A percentile compares a stretch with the other conserved stretches of the same genome.
Evolutionary conservation across 2,888 invertebrate genomes (phyloP).

Genomic region (Scaptomyza polygonia): DNA sequence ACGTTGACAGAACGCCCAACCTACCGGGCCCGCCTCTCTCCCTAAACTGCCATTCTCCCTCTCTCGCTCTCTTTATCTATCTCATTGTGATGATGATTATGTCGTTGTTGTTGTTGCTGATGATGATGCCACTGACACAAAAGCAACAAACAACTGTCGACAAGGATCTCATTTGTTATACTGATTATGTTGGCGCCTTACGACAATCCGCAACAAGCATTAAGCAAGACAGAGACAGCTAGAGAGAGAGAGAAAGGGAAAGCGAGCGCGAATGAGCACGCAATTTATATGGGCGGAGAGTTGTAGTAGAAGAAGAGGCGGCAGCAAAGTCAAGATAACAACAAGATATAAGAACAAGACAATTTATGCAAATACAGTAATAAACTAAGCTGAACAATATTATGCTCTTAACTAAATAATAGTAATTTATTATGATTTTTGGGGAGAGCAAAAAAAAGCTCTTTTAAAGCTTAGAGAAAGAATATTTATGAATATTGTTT

Average conservation of each 20-base stretch:
- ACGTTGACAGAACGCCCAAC: conserved; percentile 47
- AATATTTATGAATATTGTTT: no score
- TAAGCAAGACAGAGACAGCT: conserved; percentile 28
- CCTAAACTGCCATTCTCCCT: neutral
- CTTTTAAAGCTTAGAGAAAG: no score
- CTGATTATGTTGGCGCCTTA: conserved; percentile 82
- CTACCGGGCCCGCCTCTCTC: neutral
- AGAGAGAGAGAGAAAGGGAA: neutral
- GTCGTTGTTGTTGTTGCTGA: conserved; percentile 67
- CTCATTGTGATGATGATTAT: conserved; percentile 62
- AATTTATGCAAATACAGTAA: conserved; percentile 9
- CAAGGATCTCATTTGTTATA: conserved; percentile 83
- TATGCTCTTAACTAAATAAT: no score
- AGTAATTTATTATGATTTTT: no score
- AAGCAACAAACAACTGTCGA: conserved; percentile 82
- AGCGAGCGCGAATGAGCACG: neutral
- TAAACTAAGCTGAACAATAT: no score
- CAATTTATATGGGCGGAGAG: neutral
- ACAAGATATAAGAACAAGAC: conserved; percentile 27
- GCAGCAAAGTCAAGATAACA: conserved; percentile 43
- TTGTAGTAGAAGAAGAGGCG: neutral
- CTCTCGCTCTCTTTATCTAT: neutral
- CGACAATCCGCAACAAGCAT: conserved; percentile 43
- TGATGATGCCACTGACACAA: conserved; percentile 78
- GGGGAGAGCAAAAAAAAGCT: no score